Base-by-base conservation (phyloP, 2,113 vertebrate species). In the Otocyon megalotis region DNA sequence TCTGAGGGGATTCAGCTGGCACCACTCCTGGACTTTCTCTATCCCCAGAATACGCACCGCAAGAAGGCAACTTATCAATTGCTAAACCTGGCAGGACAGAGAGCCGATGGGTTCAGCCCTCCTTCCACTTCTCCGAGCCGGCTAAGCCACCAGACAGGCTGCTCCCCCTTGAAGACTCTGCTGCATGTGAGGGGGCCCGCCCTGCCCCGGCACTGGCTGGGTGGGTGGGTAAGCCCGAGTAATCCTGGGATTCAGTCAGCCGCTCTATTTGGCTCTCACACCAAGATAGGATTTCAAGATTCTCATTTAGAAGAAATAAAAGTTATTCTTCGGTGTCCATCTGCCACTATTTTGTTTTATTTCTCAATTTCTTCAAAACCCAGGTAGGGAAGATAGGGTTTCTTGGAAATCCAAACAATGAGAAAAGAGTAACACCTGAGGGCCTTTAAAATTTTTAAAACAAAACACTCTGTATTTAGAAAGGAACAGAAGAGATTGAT, bases 281-380 rank as follows among this genome's bases (percentile, higher is more conserved):
- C 22, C 8, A 11, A 65, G 76, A 96, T 0, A 20, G 50, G 37
- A 67, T 63, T 85, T 74, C 89, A 63, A 43, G 56, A 53, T 54
- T 84, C 53, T 81, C 71, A 50, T 77, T 93, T 50, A 85, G 54
- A 76, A 96, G 77, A 89, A 94, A 65, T 71, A 58, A 60, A 85
- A 84, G 72, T 17, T 53, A 50, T 58, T 89, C 82, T 56, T 32
- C 43, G 30, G 90, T 63, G 79, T 93, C 94, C 54, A 82, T 89
- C 94, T 93, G 76, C 63, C 80, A 90, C 53, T 71, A 19, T 62
- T 48, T 77, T 90, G 1, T 79, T 92, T 82, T 90, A 87, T 67
- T 95, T 93, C 93, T 93, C 90, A 93, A 76, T 86, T 48, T 84
- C 71, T 53, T 88, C 63, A 76, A 84, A 95, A 76, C 71, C 28